Evolutionary conservation across 1,140 invertebrate genomes (phyloP).

Genomic region (Vanessa tameamea): DNA sequence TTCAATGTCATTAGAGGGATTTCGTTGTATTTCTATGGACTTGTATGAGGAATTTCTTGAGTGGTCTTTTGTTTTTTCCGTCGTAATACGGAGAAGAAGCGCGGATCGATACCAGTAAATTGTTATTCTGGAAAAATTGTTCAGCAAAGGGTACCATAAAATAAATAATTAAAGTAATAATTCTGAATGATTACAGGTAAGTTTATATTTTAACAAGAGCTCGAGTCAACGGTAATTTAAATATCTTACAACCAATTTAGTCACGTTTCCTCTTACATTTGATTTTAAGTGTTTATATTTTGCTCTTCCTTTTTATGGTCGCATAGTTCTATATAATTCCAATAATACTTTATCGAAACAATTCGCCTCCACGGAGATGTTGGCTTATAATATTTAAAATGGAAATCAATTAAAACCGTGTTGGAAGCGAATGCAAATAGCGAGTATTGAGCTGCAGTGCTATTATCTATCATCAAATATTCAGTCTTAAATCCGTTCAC

Average conservation of each 20-base stretch:
- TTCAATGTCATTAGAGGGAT: constrained; percentile 1
- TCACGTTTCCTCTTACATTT: neutral
- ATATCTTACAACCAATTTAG: neutral
- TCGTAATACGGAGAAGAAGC: neutral
- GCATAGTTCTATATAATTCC: constrained; percentile 10
- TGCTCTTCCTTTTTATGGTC: constrained; percentile 4
- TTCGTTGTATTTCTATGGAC: neutral
- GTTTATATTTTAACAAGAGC: neutral
- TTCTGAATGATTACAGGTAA: neutral
- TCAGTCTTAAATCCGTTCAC: constrained; percentile 65
- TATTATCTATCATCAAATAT: constrained; percentile 71
- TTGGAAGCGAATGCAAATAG: neutral
- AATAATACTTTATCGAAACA: neutral
- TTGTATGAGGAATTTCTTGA: neutral
- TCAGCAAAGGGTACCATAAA: neutral
- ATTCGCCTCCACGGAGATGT: neutral
- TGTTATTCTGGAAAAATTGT: constrained; percentile 1
- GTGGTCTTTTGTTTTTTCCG: neutral
- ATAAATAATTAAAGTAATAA: constrained; percentile 4
- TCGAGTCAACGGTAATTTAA: neutral
- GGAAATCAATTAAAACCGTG: neutral
- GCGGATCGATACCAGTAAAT: neutral
- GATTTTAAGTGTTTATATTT: neutral
- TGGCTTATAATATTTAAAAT: neutral
- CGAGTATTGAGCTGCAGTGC: constrained; percentile 25